These are phyloP conservation scores for Paraplagusia blochii DNA, from an alignment of 2,113 vertebrate genomes.

Conservation along the genomic window DNA sequence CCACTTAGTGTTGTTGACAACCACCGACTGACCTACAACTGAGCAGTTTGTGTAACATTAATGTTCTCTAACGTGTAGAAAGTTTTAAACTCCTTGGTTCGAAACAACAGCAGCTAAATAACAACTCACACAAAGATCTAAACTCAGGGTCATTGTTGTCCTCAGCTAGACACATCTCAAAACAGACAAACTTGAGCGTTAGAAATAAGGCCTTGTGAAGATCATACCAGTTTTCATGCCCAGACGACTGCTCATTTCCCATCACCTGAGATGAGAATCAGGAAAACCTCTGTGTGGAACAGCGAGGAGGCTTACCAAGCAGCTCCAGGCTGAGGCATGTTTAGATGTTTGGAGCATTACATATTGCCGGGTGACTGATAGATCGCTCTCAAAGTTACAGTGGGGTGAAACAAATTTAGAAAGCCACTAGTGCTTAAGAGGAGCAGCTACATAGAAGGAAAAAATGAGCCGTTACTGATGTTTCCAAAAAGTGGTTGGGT, in stretches of 20 bases:
- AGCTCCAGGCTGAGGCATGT: slow-evolving; percentile 16
- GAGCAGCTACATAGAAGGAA: slow-evolving; percentile 32
- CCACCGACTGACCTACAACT: neutral
- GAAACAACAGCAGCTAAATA: no score
- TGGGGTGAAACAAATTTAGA: slow-evolving; percentile 32
- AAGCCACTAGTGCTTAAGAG: slow-evolving; percentile 23
- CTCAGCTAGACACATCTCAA: no score
- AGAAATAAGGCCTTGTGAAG: no score
- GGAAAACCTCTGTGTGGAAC: slow-evolving; percentile 61
- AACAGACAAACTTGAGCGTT: neutral
- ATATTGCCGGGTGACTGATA: slow-evolving; percentile 33
- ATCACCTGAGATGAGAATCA: slow-evolving; percentile 54
- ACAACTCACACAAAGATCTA: no score
- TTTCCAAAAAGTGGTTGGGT: slow-evolving; percentile 44
- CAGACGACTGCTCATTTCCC: slow-evolving; percentile 65
- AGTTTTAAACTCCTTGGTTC: no score
- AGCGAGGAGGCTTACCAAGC: slow-evolving; percentile 30
- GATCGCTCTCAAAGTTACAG: slow-evolving; percentile 19
- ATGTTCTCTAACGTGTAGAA: no score
- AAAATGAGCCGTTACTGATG: slow-evolving; percentile 27
- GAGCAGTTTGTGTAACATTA: neutral
- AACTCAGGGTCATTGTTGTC: no score
- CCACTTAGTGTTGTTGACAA: slow-evolving; percentile 6
- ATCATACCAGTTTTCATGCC: slow-evolving; percentile 40
- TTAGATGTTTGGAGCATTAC: slow-evolving; percentile 51